phyloP scores from a whole-genome alignment of 1,140 invertebrate genomes.

The Brachystomella parvula region DNA sequence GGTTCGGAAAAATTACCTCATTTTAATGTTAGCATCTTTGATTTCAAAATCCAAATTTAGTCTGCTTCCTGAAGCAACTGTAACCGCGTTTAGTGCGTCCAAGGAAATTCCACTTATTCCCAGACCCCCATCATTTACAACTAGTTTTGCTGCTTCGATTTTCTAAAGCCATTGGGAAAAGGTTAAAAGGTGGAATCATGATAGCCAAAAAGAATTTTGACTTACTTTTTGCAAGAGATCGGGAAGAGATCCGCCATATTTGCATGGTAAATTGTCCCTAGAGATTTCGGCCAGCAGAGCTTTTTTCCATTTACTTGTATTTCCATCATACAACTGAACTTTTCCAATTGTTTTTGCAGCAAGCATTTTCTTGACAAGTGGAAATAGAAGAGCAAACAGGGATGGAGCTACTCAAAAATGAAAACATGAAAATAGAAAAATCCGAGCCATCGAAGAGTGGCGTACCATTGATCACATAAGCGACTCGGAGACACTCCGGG shows the following conservation, averaged over 20 bases:
- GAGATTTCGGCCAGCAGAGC: constrained; percentile 57
- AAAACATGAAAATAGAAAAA: neutral
- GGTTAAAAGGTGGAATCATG: neutral
- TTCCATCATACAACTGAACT: constrained; percentile 72
- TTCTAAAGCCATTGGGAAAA: constrained; percentile 14
- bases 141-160: constrained; percentile 4
- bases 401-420: constrained; percentile 46
- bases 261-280: constrained; percentile 62
- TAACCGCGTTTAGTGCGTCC: constrained; percentile 17
- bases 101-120: constrained; percentile 7
- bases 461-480: constrained; percentile 20
- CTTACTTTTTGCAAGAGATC: constrained; percentile 1
- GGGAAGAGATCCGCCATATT: constrained; percentile 61
- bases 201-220: neutral
- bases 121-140: neutral
- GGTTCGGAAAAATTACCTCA: neutral
- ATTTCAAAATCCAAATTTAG: constrained; percentile 23
- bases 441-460: neutral
- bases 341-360: constrained; percentile 82
- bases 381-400: constrained; percentile 77
- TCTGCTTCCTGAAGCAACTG: constrained; percentile 21
- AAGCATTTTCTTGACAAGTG: constrained; percentile 75
- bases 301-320: constrained; percentile 67
- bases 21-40: constrained; percentile 2
- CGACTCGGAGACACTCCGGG: constrained; percentile 14